Evolutionary conservation across 2,113 vertebrate genomes (phyloP).

Genomic region (Odocoileus virginianus): DNA sequence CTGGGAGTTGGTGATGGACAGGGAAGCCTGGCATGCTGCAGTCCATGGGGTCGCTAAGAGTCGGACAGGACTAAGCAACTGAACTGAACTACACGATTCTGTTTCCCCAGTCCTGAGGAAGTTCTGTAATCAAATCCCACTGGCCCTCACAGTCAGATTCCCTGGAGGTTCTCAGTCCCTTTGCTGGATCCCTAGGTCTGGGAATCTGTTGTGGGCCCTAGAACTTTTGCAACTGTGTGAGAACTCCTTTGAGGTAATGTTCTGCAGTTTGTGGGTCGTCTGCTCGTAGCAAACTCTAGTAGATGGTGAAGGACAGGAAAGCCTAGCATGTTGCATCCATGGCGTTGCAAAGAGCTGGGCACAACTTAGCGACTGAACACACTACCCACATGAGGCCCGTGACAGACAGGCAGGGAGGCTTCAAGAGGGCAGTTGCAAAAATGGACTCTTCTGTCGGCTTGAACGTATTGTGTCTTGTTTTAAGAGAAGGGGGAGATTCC

Average conservation of each 20-base stretch:
- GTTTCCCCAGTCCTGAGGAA: not conserved
- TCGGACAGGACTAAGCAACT: not conserved
- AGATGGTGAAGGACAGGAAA: not conserved
- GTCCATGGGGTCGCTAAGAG: not conserved
- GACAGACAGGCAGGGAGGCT: not conserved
- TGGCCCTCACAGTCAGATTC: not conserved
- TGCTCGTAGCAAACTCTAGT: not conserved
- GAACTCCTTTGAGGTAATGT: not conserved
- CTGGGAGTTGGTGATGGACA: not conserved
- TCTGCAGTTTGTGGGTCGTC: not conserved
- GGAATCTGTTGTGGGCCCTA: not conserved
- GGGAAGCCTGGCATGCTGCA: not conserved
- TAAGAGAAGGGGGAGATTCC: not conserved
- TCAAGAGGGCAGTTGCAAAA: rapidly evolving
- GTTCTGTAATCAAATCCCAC: not conserved
- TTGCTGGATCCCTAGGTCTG: not conserved
- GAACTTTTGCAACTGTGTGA: not conserved
- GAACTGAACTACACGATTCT: not conserved
- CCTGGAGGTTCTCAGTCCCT: not conserved
- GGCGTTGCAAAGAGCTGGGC: not conserved
- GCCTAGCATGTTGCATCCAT: not conserved
- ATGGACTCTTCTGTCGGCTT: rapidly evolving
- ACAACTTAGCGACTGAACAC: not conserved
- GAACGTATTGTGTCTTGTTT: rapidly evolving
- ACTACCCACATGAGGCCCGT: rapidly evolving